phyloP scores from a whole-genome alignment of 64 coral and sea anemone genomes.

The Pocillopora damicornis region DNA sequence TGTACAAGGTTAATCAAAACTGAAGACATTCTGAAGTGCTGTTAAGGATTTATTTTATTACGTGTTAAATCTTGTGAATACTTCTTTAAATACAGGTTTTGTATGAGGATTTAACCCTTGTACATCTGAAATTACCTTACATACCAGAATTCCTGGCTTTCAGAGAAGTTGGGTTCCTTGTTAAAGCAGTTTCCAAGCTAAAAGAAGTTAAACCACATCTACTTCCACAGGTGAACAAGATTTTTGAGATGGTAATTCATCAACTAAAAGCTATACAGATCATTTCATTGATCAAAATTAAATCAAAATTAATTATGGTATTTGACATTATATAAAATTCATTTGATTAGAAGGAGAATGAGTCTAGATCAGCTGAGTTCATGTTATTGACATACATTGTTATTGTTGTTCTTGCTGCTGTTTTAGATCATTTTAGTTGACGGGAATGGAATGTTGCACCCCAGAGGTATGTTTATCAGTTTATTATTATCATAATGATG shows the following conservation, averaged over 20 bases:
- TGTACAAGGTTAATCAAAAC: too few relatives aligned
- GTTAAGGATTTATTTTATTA: too few relatives aligned
- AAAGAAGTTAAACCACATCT: slow-evolving; percentile 42
- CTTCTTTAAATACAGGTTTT: slow-evolving; percentile 45
- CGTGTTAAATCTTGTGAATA: too few relatives aligned
- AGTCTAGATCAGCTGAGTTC: too few relatives aligned
- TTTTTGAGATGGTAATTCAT: too few relatives aligned
- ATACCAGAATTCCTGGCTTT: slow-evolving; percentile 84
- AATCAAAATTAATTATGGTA: too few relatives aligned
- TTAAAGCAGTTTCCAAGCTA: slow-evolving; percentile 48
- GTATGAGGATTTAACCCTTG: slow-evolving; percentile 69
- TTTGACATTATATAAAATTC: too few relatives aligned
- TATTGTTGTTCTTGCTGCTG: background rate
- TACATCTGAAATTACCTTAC: slow-evolving; percentile 77
- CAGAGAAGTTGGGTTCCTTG: slow-evolving; percentile 82
- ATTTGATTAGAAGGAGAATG: too few relatives aligned
- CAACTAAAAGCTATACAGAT: too few relatives aligned
- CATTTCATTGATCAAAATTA: too few relatives aligned
- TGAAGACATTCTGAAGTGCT: too few relatives aligned
- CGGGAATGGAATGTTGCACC: slow-evolving; percentile 84
- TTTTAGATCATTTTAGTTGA: slow-evolving; percentile 81
- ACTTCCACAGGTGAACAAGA: slow-evolving; percentile 63
- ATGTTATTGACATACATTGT: background rate
- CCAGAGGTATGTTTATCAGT: slow-evolving; percentile 52
- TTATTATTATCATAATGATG: too few relatives aligned